These are phyloP conservation scores for Pteronura brasiliensis DNA, from an alignment of 2,113 vertebrate genomes.

Conservation along the genomic window DNA sequence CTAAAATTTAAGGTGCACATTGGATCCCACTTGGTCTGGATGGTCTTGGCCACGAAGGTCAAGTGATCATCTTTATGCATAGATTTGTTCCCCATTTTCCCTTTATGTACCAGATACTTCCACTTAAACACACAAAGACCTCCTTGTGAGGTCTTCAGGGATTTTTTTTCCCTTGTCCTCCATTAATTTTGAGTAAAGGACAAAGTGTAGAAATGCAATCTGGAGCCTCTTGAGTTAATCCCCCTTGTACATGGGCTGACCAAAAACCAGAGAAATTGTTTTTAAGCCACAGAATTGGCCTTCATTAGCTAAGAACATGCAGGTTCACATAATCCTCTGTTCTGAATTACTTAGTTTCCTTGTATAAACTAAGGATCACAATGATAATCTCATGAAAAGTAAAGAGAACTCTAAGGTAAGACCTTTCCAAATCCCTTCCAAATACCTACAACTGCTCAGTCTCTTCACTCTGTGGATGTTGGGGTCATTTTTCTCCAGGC, in stretches of 20 bases:
- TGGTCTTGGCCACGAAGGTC: background rate
- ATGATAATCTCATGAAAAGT: background rate
- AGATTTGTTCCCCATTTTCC: background rate
- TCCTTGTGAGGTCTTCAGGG: background rate
- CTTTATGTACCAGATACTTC: background rate
- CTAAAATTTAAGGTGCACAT: background rate
- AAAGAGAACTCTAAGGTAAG: background rate
- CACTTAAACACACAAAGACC: background rate
- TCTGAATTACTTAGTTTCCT: background rate
- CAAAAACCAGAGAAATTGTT: background rate
- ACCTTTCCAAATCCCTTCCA: background rate
- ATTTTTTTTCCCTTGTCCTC: background rate
- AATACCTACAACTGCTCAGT: background rate
- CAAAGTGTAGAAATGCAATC: background rate
- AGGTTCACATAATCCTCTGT: background rate
- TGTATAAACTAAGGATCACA: background rate
- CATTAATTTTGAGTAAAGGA: background rate
- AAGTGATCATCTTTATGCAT: background rate
- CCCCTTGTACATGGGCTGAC: accelerated
- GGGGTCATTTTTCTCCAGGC: background rate
- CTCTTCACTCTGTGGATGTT: too few species aligned
- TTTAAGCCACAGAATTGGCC: background rate
- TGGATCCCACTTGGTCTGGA: background rate
- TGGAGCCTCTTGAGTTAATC: background rate
- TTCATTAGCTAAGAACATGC: background rate